Conservation (phyloP, 2,113 vertebrate genomes). For the Oenanthe oenanthe region DNA sequence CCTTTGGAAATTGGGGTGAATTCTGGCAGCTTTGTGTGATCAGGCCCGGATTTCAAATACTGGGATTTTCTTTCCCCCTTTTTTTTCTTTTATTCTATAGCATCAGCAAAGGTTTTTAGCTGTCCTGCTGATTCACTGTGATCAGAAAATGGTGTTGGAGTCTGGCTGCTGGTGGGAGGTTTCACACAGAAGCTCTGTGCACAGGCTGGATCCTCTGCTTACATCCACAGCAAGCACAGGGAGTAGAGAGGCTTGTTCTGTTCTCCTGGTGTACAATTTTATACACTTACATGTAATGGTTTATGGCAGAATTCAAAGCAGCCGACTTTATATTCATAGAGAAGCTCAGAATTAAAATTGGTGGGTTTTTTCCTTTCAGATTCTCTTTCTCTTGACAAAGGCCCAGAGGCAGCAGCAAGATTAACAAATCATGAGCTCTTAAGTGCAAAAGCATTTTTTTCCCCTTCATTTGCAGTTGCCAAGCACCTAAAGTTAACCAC, state of each 20-base stretch:
- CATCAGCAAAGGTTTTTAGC: neutral
- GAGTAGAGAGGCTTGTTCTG: neutral
- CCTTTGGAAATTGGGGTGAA: neutral
- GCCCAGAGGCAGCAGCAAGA: neutral
- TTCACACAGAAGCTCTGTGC: accelerated
- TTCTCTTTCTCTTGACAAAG: neutral
- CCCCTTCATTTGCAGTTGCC: neutral
- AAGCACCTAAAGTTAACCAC: neutral
- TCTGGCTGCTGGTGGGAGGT: neutral
- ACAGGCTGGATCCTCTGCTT: neutral
- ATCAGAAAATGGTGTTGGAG: neutral
- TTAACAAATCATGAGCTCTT: conserved; percentile 3
- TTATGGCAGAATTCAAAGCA: neutral
- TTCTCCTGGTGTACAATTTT: neutral
- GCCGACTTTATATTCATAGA: neutral
- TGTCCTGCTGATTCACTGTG: neutral
- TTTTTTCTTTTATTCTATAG: neutral
- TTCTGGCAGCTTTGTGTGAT: neutral
- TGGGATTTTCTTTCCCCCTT: accelerated
- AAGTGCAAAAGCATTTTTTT: neutral
- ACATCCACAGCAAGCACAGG: neutral
- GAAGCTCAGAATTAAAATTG: conserved; percentile 4
- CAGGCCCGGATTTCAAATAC: neutral
- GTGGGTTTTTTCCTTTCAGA: neutral
- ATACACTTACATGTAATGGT: neutral